Evolutionary conservation across 2,797 vertebrate genomes (phyloP), one percentile per base, ranked within the genome.

Genomic region (Xiphophorus birchmanni): DNA sequence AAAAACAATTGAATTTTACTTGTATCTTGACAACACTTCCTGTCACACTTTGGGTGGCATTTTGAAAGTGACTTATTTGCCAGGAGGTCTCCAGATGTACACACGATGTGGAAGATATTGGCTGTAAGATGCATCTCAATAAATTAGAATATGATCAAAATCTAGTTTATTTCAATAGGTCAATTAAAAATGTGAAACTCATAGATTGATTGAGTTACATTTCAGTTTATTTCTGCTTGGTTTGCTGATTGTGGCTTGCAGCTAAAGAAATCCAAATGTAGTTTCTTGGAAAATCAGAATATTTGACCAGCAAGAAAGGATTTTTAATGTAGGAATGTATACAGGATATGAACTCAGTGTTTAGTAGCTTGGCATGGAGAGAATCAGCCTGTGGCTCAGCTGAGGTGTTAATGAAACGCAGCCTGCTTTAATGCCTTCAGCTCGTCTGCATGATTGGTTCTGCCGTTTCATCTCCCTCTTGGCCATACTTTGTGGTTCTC

Each of bases 51-150:
- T 12, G 50, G n/a, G 87, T 90, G 88, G 82, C 82, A 47, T 82
- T 81, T 42, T n/a, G 84, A 81, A 93, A 91, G 91, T 89, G 89
- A 93, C 87, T 76, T 74, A 82, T 56, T 79, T 83, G 89, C 90
- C 87, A 90, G 90, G 82, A 89, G 80, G 87, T 84, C 72, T 86
- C 48, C 56, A 81, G 44, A 72, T 50, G 73, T 69, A 79, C 77
- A 45, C 54, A 80, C 69, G 69, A 77, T 56, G 74, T 83, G 71
- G 52, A 77, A 60, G 40, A 23, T 63, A 8, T 52, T 65, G 42
- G 50, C 23, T 23, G 21, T 56, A 75, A 75, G 50, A 35, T 52
- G 74, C 69, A 73, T 73, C 69, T 73, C 69, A 73, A 17, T 45
- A 47, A 47, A 18, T 47, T 47, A 32, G 69, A 29, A 45, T 47